Evolutionary conservation across 2,113 vertebrate species (phyloP), one percentile per base, ranked within the genome.

Genomic region (Neopipo cinnamomea): DNA sequence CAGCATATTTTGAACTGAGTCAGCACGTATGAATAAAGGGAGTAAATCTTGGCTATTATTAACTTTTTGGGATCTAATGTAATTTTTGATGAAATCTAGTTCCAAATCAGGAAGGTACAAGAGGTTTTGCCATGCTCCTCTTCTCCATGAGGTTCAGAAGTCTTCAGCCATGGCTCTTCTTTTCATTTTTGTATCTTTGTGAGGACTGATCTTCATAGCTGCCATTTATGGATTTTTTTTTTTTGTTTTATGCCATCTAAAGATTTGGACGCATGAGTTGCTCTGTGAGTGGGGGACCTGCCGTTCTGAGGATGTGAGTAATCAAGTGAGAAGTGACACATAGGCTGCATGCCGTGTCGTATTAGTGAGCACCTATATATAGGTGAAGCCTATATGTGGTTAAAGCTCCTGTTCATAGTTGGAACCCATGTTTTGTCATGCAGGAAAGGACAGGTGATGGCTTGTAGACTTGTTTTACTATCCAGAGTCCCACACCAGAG

Each of bases 1-100:
- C 74, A 91, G 47, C 86, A 55, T 95, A 78, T 95, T 97, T 97
- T 71, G 81, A 65, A 89, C 83, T 46, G 96, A 98, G 73, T 97
- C 88, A 96, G 85, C 30, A 55, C 13, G 23, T 70, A 61, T 10
- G 17, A 71, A 42, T 89, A 44, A 85, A 44, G 65, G 77, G 84
- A 93, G 53, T 94, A 73, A 88, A 85, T 71, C 25, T 18, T 49
- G 39, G 35, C 68, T 95, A 4, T 44, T 85, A 75, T 65, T 86
- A 88, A 91, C 49, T 76, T 90, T 55, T 58, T 9, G 37, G 67
- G 37, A 17, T 68, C 37, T 44, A 61, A 67, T 89, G 16, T 84
- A 1, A 13, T 71, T 84, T 95, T 86, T 91, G 33, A 76, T 3
- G 3, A 74, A 93, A 68, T 71, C 15, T 49, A 20, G 8, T 55